A percentile compares a stretch with the other conserved stretches of the same genome.
Evolutionary conservation across 2,797 vertebrate genomes (phyloP).

Genomic region (Tauraco hartlaubi): DNA sequence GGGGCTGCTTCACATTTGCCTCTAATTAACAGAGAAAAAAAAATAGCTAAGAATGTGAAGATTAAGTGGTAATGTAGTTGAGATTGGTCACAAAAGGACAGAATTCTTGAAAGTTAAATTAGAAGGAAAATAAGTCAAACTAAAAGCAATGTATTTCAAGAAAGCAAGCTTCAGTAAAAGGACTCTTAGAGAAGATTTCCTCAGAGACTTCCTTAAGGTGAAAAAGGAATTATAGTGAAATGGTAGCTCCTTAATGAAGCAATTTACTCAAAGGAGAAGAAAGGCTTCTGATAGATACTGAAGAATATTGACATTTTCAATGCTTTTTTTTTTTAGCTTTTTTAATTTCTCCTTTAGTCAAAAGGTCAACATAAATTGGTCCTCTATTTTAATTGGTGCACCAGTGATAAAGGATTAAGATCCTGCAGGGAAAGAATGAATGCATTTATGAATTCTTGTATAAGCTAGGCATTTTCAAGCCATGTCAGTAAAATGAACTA

Average conservation of each 20-base stretch:
- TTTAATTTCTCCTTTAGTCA: background rate
- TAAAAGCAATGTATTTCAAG: background rate
- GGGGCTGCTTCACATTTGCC: background rate
- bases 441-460: background rate
- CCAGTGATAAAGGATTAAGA: background rate
- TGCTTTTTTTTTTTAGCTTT: background rate
- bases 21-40: background rate
- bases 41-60: background rate
- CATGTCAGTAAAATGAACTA: background rate
- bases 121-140: background rate
- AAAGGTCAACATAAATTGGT: background rate
- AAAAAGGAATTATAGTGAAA: background rate
- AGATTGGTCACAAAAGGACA: background rate
- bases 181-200: background rate
- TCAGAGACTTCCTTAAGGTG: background rate
- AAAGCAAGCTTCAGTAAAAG: background rate
- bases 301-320: background rate
- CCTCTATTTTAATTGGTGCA: slow-evolving; percentile 11
- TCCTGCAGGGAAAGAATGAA: background rate
- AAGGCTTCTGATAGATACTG: background rate
- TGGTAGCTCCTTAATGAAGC: background rate
- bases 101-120: background rate
- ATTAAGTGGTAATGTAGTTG: background rate
- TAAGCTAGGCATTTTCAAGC: background rate
- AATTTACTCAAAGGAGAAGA: slow-evolving; percentile 8